phyloP scores from a whole-genome alignment of 2,797 vertebrate species.

The Tragopan temminckii region DNA sequence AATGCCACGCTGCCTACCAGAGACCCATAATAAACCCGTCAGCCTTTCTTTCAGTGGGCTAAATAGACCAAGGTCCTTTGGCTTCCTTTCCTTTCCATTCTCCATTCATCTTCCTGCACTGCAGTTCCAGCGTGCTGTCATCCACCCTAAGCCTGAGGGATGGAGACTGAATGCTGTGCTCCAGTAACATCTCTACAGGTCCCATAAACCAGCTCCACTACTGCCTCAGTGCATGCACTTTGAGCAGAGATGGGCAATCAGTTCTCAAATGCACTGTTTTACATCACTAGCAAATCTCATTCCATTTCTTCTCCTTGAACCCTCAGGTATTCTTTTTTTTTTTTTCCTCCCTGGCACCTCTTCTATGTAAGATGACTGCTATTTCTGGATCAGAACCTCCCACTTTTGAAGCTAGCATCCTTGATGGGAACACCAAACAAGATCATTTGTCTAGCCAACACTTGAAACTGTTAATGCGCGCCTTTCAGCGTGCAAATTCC shows the following conservation, averaged over 20 bases:
- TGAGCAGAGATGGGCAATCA: background rate
- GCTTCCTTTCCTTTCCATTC: background rate
- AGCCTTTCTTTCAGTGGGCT: background rate
- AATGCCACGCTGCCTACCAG: background rate
- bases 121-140: background rate
- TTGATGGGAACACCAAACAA: background rate
- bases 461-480: slow-evolving; percentile 6
- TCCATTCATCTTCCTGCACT: background rate
- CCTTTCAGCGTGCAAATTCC: slow-evolving; percentile 55
- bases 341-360: fast-evolving
- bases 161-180: background rate
- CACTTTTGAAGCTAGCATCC: background rate
- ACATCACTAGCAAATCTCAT: background rate
- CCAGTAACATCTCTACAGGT: fast-evolving
- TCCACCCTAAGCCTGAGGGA: background rate
- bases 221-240: fast-evolving
- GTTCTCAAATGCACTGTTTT: background rate
- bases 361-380: background rate
- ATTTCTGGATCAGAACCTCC: background rate
- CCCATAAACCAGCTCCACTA: background rate
- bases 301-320: background rate
- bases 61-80: background rate
- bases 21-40: background rate
- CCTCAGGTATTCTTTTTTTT: background rate
- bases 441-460: slow-evolving; percentile 7